phyloP scores from a whole-genome alignment of 2,113 vertebrate genomes.

The Menidia beryllina region DNA sequence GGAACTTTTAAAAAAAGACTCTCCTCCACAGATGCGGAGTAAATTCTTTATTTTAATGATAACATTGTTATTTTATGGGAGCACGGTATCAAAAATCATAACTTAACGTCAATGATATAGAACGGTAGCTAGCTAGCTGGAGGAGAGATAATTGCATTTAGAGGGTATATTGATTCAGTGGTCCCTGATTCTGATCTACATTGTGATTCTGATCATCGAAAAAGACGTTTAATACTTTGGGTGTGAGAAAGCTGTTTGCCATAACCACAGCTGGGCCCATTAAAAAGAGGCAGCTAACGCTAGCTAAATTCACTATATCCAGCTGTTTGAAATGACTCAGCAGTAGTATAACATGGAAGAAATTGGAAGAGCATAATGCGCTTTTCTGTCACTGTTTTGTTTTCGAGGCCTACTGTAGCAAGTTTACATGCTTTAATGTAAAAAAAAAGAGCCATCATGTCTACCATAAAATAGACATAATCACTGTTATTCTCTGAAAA shows the following conservation, averaged over 20 bases:
- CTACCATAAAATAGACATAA: no score
- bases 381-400: not conserved
- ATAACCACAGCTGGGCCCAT: not conserved
- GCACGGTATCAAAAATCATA: not conserved
- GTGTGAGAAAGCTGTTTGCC: not conserved
- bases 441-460: no score
- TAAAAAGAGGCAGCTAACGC: not conserved
- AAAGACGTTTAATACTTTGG: not conserved
- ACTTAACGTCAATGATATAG: no score
- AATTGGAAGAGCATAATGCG: not conserved
- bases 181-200: not conserved
- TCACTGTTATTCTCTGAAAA: no score
- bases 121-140: no score
- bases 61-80: not conserved
- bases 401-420: not conserved
- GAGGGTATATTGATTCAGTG: no score
- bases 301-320: not conserved
- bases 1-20: no score
- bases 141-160: no score
- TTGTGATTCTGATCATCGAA: conserved; percentile 5
- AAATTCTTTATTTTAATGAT: no score
- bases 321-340: not conserved
- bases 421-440: not conserved
- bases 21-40: no score
- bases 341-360: not conserved